Conservation (phyloP, 2,797 vertebrate species). For the Balearica regulorum region DNA sequence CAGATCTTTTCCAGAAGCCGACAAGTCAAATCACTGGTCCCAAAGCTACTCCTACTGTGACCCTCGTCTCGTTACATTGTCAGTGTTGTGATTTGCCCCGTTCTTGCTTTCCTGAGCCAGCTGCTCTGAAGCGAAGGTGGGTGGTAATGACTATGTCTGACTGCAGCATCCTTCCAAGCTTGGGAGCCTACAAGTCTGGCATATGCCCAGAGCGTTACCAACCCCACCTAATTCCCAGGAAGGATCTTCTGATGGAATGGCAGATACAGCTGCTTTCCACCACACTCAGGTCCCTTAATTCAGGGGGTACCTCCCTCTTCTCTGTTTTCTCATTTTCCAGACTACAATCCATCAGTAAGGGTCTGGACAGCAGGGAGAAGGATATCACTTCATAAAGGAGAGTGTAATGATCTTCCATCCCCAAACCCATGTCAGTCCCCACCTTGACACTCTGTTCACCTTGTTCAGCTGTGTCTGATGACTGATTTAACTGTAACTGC, state of each 20-base stretch:
- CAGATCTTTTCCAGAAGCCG: neutral
- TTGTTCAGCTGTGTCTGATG: neutral
- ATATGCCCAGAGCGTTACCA: neutral
- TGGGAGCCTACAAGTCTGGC: neutral
- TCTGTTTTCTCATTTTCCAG: neutral
- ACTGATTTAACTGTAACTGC: neutral
- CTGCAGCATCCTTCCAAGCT: neutral
- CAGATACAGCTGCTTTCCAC: neutral
- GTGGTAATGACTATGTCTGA: neutral
- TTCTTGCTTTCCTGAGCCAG: neutral
- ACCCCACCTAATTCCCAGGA: neutral
- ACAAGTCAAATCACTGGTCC: neutral
- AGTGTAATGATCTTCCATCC: neutral
- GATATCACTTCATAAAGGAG: neutral
- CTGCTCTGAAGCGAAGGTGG: neutral
- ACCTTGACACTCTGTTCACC: neutral
- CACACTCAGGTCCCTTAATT: neutral
- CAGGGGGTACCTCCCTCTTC: neutral
- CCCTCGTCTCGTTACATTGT: neutral
- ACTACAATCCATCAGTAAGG: neutral
- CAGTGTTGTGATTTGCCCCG: neutral
- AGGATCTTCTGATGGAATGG: neutral
- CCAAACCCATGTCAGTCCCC: neutral
- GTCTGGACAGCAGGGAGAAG: neutral
- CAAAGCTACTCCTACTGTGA: neutral